Conservation (phyloP, 2,113 vertebrate genomes). For the Psephotus haematonotus region DNA sequence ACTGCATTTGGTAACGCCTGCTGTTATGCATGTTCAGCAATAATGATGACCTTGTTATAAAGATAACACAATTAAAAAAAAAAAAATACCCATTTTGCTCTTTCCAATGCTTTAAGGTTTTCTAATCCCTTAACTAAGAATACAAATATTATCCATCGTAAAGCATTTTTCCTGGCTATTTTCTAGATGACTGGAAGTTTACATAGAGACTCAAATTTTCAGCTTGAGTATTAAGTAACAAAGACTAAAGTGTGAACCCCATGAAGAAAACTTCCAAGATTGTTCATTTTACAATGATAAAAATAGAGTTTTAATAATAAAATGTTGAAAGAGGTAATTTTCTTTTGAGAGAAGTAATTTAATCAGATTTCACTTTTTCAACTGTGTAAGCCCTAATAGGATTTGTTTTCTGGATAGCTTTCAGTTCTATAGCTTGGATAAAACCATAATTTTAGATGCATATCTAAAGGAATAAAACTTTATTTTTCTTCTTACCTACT, state of each 20-base stretch:
- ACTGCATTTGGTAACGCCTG: not conserved
- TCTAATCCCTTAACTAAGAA: not conserved
- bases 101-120: not conserved
- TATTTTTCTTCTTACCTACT: not conserved
- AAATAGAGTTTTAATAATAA: not conserved
- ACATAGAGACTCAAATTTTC: not conserved
- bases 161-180: not conserved
- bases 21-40: not conserved
- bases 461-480: not conserved
- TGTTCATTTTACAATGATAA: not conserved
- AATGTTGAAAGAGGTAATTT: not conserved
- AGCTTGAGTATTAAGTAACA: not conserved
- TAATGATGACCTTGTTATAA: not conserved
- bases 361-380: conserved; percentile 18
- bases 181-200: not conserved
- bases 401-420: not conserved
- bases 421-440: not conserved
- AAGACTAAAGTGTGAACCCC: not conserved
- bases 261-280: not conserved
- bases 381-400: not conserved
- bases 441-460: not conserved
- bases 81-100: not conserved
- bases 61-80: not conserved
- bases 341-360: conserved; percentile 24
- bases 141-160: not conserved